Evolutionary conservation across 1,140 invertebrate genomes (phyloP), one percentile per base, ranked within the genome.

Genomic region (Brachionus rubens): DNA sequence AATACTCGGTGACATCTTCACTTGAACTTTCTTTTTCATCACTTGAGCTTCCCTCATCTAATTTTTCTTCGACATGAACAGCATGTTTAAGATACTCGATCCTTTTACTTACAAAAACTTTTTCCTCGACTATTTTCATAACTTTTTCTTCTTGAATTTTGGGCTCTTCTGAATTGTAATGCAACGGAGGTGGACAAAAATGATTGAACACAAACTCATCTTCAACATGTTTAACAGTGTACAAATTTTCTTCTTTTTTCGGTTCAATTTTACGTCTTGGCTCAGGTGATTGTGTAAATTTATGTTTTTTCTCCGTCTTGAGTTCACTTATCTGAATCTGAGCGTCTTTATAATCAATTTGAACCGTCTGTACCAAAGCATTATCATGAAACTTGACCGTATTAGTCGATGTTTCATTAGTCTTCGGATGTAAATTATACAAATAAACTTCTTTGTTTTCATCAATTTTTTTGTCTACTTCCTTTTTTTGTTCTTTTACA

Each of bases 171-270:
- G 40, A 24, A 43, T 65, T 65, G 41, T 65, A 65, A 16, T 65
- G 59, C 30, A 72, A 41, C 21, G 68, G 30, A 5, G 68, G 68
- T 72, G 68, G 68, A 54, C 68, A 72, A 72, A 50, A 72, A 33
- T 48, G 68, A 30, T 36, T 36, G 14, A 54, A 41, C 21, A 14
- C 5, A 36, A 36, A 21, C 6, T 46, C 33, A 16, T 72, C 68
- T 48, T 72, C 68, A 10, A 28, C 10, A 50, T 52, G 43, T 30
- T 28, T 40, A 10, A 40, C 68, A 19, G 7, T 50, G 16, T 12
- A 19, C 0, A n/a, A 9, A 21, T 72, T 46, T 19, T 65, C 21
- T 1, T 47, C n/a, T 3, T 24, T 28, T 72, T 48, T 19, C 26
- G 21, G 16, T 19, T 70, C 65, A 47, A 48, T n/a, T 65, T 65